A percentile compares a stretch with the other conserved stretches of the same genome.
phyloP scores from a whole-genome alignment of 1,140 invertebrate genomes.

The Zaprionus nigranus region DNA sequence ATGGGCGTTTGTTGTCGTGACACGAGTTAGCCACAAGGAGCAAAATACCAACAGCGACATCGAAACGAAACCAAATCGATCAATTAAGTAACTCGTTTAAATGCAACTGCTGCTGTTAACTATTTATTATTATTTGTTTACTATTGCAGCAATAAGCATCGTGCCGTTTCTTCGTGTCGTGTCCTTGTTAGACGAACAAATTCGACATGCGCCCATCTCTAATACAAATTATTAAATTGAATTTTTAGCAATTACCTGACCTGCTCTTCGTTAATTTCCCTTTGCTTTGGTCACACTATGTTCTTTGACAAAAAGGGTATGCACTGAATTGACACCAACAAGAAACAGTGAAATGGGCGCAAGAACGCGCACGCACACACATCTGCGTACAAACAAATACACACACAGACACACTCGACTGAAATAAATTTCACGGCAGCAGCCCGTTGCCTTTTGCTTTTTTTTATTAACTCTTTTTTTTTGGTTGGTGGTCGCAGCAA shows the following conservation, averaged over 20 bases:
- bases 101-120: not conserved
- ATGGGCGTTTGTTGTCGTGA: constrained; percentile 12
- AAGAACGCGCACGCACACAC: not conserved
- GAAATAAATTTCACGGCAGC: constrained; percentile 22
- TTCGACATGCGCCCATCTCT: constrained; percentile 25
- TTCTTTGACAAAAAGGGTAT: not conserved
- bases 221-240: not conserved
- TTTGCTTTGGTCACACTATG: constrained; percentile 7
- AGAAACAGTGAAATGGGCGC: constrained; percentile 21
- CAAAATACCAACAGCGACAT: not conserved
- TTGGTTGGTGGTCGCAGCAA: constrained; percentile 15
- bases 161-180: not conserved
- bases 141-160: not conserved
- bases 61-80: not conserved
- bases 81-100: not conserved
- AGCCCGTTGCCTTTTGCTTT: constrained; percentile 14
- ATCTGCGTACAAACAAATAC: not conserved
- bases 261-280: not conserved
- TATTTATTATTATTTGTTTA: no score
- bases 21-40: not conserved
- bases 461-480: constrained; percentile 9
- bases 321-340: constrained; percentile 32
- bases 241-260: constrained; percentile 33
- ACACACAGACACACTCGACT: constrained; percentile 2
- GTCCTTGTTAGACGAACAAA: not conserved